phyloP scores from a whole-genome alignment of 2,113 vertebrate genomes.

The Tretioscincus oriximinensis region DNA sequence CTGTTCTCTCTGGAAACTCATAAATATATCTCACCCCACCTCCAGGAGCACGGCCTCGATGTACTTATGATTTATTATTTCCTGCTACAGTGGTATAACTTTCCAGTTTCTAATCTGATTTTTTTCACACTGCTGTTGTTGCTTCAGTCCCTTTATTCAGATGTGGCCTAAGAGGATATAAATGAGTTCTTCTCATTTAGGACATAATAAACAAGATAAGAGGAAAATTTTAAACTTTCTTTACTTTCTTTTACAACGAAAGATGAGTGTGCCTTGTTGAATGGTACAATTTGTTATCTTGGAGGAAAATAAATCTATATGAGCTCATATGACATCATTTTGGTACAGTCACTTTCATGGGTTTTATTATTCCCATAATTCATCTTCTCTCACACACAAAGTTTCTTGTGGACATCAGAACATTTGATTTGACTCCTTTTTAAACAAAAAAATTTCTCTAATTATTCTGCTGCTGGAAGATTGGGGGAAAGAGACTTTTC shows the following conservation, averaged over 20 bases:
- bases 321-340: conserved; percentile 13
- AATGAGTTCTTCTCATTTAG: conserved; percentile 41
- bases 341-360: neutral
- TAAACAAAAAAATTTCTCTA: neutral
- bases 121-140: neutral
- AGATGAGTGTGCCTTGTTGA: conserved; percentile 10
- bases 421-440: too few species aligned
- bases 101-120: conserved; percentile 48
- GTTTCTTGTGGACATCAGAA: too few species aligned
- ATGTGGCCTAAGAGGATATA: conserved; percentile 35
- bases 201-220: conserved; percentile 31
- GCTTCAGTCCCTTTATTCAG: conserved; percentile 38
- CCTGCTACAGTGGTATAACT: conserved; percentile 39
- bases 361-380: conserved; percentile 37
- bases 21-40: neutral
- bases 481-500: neutral
- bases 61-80: conserved; percentile 35
- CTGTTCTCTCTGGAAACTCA: conserved; percentile 32
- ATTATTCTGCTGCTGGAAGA: conserved; percentile 19
- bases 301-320: conserved; percentile 22
- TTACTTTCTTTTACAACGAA: neutral
- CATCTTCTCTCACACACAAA: neutral
- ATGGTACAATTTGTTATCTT: neutral
- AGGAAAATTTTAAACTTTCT: conserved; percentile 16
- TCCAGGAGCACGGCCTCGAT: neutral